Conservation (phyloP, 2,113 vertebrate species). For the Bubo scandiacus region DNA sequence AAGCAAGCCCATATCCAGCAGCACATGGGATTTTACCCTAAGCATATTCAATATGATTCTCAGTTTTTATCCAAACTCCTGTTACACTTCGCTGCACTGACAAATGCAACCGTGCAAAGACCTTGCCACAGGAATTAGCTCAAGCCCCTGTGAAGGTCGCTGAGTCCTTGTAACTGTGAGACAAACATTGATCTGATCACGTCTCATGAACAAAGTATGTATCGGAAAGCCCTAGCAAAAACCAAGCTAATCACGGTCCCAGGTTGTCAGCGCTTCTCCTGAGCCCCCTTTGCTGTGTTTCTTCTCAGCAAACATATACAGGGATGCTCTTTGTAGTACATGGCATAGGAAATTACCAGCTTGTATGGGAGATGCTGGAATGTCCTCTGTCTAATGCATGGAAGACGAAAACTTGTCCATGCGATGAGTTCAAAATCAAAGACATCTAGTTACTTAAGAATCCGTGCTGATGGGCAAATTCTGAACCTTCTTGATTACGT, state of each 20-base stretch:
- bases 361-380: background rate
- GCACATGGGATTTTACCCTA: background rate
- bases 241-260: background rate
- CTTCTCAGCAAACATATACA: background rate
- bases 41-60: background rate
- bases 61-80: background rate
- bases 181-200: background rate
- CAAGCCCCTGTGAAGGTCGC: background rate
- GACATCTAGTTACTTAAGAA: background rate
- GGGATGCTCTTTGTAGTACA: background rate
- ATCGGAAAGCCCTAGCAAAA: background rate
- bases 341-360: background rate
- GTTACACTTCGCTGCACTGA: background rate
- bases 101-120: background rate
- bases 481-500: background rate
- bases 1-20: background rate
- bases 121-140: background rate
- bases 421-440: background rate
- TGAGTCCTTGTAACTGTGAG: background rate
- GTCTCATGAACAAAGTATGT: background rate
- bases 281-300: background rate
- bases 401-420: background rate
- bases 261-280: background rate
- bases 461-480: background rate
- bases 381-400: too few relatives aligned